phyloP scores from a whole-genome alignment of 2,888 invertebrate species.

The Hyalella azteca region DNA sequence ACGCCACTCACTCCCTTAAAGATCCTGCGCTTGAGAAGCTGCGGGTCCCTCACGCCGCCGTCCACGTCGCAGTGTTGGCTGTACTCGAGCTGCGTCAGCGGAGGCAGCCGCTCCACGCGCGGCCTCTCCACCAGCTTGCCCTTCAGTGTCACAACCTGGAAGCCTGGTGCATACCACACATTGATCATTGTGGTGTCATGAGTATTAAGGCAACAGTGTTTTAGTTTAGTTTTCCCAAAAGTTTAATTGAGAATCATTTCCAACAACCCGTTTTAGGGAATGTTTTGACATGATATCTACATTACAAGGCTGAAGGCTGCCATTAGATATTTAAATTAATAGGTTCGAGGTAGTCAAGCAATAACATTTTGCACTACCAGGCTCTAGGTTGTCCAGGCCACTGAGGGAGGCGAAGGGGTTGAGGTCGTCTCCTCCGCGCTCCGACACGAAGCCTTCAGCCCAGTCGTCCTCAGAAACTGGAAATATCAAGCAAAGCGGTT shows the following conservation, averaged over 20 bases:
- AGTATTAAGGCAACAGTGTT: too few species aligned
- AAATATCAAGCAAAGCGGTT: too few species aligned
- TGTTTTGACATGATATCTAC: too few species aligned
- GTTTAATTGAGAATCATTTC: too few species aligned
- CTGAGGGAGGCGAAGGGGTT: slow-evolving; percentile 53
- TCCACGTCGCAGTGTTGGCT: slow-evolving; percentile 48
- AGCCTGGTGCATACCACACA: slow-evolving; percentile 40
- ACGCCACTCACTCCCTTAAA: slow-evolving; percentile 54
- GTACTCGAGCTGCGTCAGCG: slow-evolving; percentile 53
- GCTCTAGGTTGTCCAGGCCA: slow-evolving; percentile 55
- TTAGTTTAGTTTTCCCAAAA: too few species aligned
- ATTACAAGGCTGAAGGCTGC: too few species aligned
- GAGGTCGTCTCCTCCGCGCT: slow-evolving; percentile 45
- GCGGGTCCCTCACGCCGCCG: slow-evolving; percentile 47
- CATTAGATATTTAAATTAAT: too few species aligned
- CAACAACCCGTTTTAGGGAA: too few species aligned
- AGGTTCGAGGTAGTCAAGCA: too few species aligned
- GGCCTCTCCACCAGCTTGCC: slow-evolving; percentile 47
- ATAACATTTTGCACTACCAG: slow-evolving; percentile 46
- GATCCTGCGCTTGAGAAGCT: slow-evolving; percentile 47
- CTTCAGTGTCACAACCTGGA: slow-evolving; percentile 55
- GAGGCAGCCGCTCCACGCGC: slow-evolving; percentile 43
- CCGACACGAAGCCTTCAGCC: slow-evolving; percentile 45
- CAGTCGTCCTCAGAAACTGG: slow-evolving; percentile 48
- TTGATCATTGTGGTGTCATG: too few species aligned